Evolutionary conservation across 2,797 vertebrate species (phyloP), one percentile per base, ranked within the genome.

Genomic region (Clarias laeviceps): DNA sequence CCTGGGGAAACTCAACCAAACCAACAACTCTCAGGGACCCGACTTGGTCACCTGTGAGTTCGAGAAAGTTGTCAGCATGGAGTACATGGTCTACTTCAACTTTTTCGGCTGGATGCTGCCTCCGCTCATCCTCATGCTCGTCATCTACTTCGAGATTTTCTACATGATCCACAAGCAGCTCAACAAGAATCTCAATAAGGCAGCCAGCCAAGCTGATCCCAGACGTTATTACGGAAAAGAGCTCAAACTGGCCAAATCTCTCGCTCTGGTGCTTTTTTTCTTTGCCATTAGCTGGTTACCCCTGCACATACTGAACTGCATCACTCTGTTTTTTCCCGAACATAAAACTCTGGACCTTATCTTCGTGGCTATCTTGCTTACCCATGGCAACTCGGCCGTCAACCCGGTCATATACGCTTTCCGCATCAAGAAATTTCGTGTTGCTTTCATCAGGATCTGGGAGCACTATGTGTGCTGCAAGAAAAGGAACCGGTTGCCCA

Each of bases 1-100:
- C 91, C 93, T 97, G 82, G 88, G 79, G 18, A 91, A 90, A 82
- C 93, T 97, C 56, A 90, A 89, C 90, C 91, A 92, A 91, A 89
- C 81, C 82, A 96, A 96, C 79, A 88, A 82, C 86, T 93, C 92
- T 77, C 95, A 97, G 0, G 85, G 90, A 87, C 50, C 93, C 0
- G 94, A 96, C 0, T 82, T 96, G 69, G 94, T 98, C 91, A 95
- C 93, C 27, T 99, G 98, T 82, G 91, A 95, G 90, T 99, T 99
- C 0, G 98, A 98, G 92, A 97, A 95, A 0, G 97, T 99, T 84
- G 98, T 99, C 94, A 98, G 97, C 94, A 99, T 99, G 98, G 94
- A 98, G 88, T 99, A 99, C 93, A 99, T 99, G 98, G 98, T 99
- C 74, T 99, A 99, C 91, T 99, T 99, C 92, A 99, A 99, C 93